Conservation (phyloP, 2,888 invertebrate genomes). For the Colletes collaris region DNA sequence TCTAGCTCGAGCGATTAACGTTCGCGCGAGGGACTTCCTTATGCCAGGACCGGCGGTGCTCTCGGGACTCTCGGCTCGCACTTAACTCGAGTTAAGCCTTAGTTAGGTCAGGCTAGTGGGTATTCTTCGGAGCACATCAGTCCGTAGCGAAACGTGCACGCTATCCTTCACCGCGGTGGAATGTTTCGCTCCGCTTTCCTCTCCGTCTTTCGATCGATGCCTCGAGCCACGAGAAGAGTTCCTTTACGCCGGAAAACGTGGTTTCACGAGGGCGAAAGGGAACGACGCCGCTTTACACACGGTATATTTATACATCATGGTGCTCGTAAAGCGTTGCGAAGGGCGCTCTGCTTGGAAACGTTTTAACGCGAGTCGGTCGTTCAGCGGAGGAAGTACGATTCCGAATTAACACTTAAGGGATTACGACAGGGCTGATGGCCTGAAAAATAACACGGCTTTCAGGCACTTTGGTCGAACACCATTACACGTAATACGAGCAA, state of each 20-base stretch:
- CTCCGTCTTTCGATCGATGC: constrained; percentile 51
- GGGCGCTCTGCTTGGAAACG: constrained; percentile 2
- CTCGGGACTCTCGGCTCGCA: constrained; percentile 29
- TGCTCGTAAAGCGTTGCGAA: constrained; percentile 33
- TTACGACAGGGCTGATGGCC: too few species aligned
- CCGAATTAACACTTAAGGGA: constrained; percentile 21
- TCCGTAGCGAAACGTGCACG: constrained; percentile 15
- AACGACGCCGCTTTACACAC: constrained; percentile 20
- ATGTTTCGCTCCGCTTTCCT: constrained; percentile 42
- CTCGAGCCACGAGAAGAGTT: constrained; percentile 33
- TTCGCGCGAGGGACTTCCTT: constrained; percentile 42
- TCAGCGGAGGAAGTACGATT: not conserved
- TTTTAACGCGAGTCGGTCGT: constrained; percentile 4
- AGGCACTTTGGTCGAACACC: too few species aligned
- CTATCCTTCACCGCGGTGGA: not conserved
- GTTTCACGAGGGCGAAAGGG: constrained; percentile 24
- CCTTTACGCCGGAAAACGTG: constrained; percentile 38
- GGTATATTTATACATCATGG: constrained; percentile 48
- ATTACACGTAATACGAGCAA: too few species aligned
- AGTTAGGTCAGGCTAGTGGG: constrained; percentile 54
- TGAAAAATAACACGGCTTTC: too few species aligned
- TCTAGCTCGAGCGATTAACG: constrained; percentile 68
- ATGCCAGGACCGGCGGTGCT: constrained; percentile 36
- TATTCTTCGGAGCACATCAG: constrained; percentile 25
- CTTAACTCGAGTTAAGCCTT: constrained; percentile 64